Conservation (phyloP, 1,140 invertebrate species). For the Wiebesia pumilae region DNA sequence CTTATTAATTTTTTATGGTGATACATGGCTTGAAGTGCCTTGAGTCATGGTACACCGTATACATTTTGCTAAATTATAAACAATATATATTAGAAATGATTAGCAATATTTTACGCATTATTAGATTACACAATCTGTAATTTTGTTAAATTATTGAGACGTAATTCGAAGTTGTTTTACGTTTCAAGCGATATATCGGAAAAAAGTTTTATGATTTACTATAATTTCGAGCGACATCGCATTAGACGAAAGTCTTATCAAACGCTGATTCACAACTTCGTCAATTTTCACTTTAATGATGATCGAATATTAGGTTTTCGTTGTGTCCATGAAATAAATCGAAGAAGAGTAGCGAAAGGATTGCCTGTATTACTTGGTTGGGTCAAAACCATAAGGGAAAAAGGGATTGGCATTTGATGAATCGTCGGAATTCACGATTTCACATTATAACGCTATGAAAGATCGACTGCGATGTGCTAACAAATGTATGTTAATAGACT, state of each 20-base stretch:
- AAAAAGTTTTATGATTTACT: neutral
- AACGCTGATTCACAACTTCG: neutral
- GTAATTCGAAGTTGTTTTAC: too few relatives aligned
- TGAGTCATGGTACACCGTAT: too few relatives aligned
- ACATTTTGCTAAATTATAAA: too few relatives aligned
- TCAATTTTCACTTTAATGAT: conserved; percentile 6
- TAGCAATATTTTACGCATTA: too few relatives aligned
- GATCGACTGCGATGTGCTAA: conserved; percentile 47
- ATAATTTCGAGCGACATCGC: neutral
- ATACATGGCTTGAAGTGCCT: too few relatives aligned
- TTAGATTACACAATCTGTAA: too few relatives aligned
- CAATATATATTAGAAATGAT: too few relatives aligned
- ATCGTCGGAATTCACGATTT: conserved; percentile 52
- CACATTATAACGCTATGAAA: conserved; percentile 59
- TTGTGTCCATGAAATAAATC: conserved; percentile 24
- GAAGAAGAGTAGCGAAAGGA: conserved; percentile 37
- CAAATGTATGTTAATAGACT: too few relatives aligned
- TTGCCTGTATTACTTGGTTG: conserved; percentile 10
- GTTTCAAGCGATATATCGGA: neutral
- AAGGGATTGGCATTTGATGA: conserved; percentile 61
- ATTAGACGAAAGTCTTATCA: neutral
- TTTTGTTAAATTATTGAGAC: too few relatives aligned
- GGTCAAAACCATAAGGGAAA: neutral
- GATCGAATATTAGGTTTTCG: neutral
- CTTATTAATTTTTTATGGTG: too few relatives aligned